phyloP scores from a whole-genome alignment of 2,888 invertebrate species.

The Notodonta dromedarius region DNA sequence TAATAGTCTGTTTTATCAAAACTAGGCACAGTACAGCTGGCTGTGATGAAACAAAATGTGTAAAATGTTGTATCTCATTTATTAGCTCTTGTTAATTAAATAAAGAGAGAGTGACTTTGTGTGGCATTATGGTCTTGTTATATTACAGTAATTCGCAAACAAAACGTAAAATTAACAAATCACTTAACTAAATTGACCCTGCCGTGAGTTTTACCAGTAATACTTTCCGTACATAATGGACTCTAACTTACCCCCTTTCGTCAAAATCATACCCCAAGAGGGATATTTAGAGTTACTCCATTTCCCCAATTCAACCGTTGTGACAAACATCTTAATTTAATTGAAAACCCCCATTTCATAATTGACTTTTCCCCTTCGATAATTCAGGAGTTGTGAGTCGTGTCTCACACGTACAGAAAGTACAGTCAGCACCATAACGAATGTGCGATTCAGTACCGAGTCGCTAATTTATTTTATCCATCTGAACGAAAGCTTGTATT shows the following conservation, averaged over 20 bases:
- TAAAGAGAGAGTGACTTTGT: too few species aligned
- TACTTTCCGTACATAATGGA: not conserved
- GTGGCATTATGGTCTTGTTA: too few species aligned
- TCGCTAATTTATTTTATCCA: too few species aligned
- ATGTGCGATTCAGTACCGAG: not conserved
- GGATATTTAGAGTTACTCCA: constrained; percentile 17
- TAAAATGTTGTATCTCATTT: too few species aligned
- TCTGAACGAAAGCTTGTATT: too few species aligned
- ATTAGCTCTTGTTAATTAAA: too few species aligned
- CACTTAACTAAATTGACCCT: not conserved
- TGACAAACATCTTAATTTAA: constrained; percentile 62
- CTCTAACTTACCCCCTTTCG: constrained; percentile 3
- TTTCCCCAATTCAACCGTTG: constrained; percentile 31
- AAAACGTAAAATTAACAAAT: not conserved
- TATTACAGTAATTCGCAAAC: too few species aligned
- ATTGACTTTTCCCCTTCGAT: constrained; percentile 59
- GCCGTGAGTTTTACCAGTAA: not conserved
- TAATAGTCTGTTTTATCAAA: too few species aligned
- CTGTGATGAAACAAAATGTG: too few species aligned
- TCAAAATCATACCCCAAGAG: constrained; percentile 19
- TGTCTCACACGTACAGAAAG: constrained; percentile 13
- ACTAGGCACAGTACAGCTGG: too few species aligned
- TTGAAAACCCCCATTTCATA: constrained; percentile 62
- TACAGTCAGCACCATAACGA: constrained; percentile 1
- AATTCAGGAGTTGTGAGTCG: constrained; percentile 23